A percentile compares a stretch with the other conserved stretches of the same genome.
Conservation (phyloP, 2,113 vertebrate genomes). For the Diadophis punctatus region DNA sequence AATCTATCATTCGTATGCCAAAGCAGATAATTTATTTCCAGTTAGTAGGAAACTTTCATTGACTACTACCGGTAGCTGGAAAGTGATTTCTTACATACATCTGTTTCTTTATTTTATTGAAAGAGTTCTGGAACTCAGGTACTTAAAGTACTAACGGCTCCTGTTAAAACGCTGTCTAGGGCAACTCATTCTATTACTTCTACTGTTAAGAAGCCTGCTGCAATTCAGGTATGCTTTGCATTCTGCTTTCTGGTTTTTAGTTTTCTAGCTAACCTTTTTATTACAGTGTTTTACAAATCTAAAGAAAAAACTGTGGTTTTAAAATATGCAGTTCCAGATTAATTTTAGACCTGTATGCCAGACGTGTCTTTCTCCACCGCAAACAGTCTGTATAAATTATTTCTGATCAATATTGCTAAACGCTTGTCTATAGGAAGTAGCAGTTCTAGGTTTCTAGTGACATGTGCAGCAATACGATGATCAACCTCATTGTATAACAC, state of each 20-base stretch:
- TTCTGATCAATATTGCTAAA: neutral
- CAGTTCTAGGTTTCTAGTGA: neutral
- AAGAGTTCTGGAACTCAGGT: conserved; percentile 72
- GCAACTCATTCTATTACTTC: conserved; percentile 62
- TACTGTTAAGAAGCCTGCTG: conserved; percentile 64
- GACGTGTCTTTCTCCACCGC: no score
- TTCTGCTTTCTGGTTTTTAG: neutral
- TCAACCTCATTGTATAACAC: neutral
- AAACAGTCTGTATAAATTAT: neutral
- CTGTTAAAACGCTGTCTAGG: conserved; percentile 68
- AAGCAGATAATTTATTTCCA: neutral
- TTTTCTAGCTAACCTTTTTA: neutral
- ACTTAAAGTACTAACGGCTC: conserved; percentile 67
- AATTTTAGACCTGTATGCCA: neutral
- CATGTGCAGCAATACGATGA: neutral
- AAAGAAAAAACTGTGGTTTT: neutral
- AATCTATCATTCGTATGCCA: neutral
- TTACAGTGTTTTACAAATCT: neutral
- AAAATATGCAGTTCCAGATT: neutral
- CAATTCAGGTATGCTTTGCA: conserved; percentile 68
- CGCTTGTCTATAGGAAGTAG: neutral
- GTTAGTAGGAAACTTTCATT: neutral
- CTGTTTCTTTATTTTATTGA: neutral
- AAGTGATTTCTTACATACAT: neutral
- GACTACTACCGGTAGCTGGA: neutral